These are phyloP conservation scores for Drosophila mimetica DNA, from an alignment of 2,888 invertebrate species.

Conservation along the genomic window DNA sequence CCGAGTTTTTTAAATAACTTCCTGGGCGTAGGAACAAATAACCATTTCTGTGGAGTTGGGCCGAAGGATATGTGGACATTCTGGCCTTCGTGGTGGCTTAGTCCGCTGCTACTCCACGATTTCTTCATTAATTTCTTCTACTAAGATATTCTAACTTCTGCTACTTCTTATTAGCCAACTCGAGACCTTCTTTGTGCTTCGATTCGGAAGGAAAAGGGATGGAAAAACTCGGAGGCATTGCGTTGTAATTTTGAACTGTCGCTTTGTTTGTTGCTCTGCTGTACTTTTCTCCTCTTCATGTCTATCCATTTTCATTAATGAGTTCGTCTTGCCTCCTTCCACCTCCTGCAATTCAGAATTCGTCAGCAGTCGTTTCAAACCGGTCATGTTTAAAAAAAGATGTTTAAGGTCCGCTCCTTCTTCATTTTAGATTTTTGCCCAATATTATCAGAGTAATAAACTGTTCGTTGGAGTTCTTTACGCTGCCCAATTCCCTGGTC, in stretches of 20 bases:
- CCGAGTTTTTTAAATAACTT: constrained; percentile 67
- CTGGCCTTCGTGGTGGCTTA: constrained; percentile 32
- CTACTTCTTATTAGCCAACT: constrained; percentile 61
- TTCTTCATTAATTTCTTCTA: constrained; percentile 71
- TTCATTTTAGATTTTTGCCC: not conserved
- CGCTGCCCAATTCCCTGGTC: not conserved
- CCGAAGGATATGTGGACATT: constrained; percentile 61
- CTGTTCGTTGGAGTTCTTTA: constrained; percentile 29
- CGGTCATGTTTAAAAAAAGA: not conserved
- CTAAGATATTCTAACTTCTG: constrained; percentile 57
- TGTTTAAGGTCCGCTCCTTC: not conserved
- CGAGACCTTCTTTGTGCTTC: constrained; percentile 34
- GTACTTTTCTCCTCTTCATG: not conserved
- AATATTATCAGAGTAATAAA: constrained; percentile 63
- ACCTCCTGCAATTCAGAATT: not conserved
- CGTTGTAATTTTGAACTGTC: constrained; percentile 19
- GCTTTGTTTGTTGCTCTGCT: constrained; percentile 11
- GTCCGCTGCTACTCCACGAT: constrained; percentile 20
- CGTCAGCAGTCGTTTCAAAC: not conserved
- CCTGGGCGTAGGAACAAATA: constrained; percentile 59
- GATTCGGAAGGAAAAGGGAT: not conserved
- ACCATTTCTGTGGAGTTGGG: constrained; percentile 12
- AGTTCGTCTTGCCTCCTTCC: not conserved
- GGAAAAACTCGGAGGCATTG: constrained; percentile 8
- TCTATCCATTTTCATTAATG: constrained; percentile 10